These are phyloP conservation scores for Staurois parvus DNA, from an alignment of 2,797 vertebrate species.

Conservation along the genomic window DNA sequence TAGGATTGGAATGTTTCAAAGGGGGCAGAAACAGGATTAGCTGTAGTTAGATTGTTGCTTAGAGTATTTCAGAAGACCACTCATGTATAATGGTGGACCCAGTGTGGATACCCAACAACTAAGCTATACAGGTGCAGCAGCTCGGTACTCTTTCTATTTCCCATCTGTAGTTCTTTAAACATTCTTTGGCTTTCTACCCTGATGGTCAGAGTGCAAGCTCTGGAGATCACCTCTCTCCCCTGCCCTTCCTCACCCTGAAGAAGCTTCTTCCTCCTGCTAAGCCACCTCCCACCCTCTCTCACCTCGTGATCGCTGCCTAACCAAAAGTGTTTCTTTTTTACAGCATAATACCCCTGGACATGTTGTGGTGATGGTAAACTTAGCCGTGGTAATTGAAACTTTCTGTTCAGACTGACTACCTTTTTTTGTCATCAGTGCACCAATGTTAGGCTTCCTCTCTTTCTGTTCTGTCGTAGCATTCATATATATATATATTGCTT, in stretches of 20 bases:
- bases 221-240: slow-evolving; percentile 45
- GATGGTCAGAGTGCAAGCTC: slow-evolving; percentile 57
- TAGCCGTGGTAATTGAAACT: slow-evolving; percentile 99
- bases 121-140: background rate
- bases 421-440: slow-evolving; percentile 87
- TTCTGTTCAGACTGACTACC: slow-evolving; percentile 96
- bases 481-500: slow-evolving; percentile 92
- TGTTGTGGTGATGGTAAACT: slow-evolving; percentile 99
- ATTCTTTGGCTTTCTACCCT: slow-evolving; percentile 27
- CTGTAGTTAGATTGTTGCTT: no score
- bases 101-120: background rate
- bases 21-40: no score
- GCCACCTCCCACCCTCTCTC: slow-evolving; percentile 82
- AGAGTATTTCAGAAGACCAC: background rate
- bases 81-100: background rate
- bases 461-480: slow-evolving; percentile 94
- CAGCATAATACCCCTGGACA: slow-evolving; percentile 99
- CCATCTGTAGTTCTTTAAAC: slow-evolving; percentile 50
- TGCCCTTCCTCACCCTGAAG: slow-evolving; percentile 64
- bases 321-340: slow-evolving; percentile 99
- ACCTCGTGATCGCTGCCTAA: slow-evolving; percentile 98
- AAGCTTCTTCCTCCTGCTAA: slow-evolving; percentile 71
- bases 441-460: slow-evolving; percentile 87
- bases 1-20: no score
- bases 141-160: background rate